phyloP scores from a whole-genome alignment of 2,797 vertebrate genomes.

The Pseudotriccus pelzelni region DNA sequence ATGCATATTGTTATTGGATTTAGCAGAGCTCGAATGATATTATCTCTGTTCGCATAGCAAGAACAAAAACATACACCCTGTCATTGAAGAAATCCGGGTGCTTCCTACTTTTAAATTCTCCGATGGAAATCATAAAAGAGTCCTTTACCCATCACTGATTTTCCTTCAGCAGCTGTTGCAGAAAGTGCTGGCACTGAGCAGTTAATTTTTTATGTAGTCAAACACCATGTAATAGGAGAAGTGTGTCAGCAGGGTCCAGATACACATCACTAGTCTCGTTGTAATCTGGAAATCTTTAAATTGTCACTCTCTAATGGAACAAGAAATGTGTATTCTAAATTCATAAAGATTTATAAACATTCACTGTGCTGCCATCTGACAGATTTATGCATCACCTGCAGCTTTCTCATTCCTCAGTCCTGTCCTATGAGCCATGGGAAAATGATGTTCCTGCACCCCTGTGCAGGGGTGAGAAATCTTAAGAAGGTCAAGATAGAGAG shows the following conservation, averaged over 20 bases:
- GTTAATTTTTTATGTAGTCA: slow-evolving; percentile 52
- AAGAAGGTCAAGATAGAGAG: slow-evolving; percentile 19
- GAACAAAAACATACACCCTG: background rate
- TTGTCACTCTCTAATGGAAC: slow-evolving; percentile 55
- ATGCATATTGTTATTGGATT: background rate
- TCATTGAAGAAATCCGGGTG: background rate
- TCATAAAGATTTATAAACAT: slow-evolving; percentile 56
- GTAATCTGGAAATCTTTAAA: slow-evolving; percentile 61
- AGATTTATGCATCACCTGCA: slow-evolving; percentile 34
- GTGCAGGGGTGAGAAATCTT: slow-evolving; percentile 15
- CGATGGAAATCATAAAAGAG: background rate
- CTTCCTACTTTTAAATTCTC: background rate
- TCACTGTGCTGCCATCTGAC: background rate
- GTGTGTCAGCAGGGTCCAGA: slow-evolving; percentile 33
- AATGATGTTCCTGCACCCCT: background rate
- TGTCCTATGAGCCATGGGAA: slow-evolving; percentile 9
- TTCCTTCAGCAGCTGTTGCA: slow-evolving; percentile 20
- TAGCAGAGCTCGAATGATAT: background rate
- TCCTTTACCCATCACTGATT: slow-evolving; percentile 48
- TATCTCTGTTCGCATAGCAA: background rate
- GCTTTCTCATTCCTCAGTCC: background rate
- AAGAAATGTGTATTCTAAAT: slow-evolving; percentile 54
- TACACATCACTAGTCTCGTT: background rate
- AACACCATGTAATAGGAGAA: slow-evolving; percentile 28
- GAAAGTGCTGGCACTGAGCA: background rate